phyloP scores from a whole-genome alignment of 2,888 invertebrate species.

The Polylopha cassiicola region DNA sequence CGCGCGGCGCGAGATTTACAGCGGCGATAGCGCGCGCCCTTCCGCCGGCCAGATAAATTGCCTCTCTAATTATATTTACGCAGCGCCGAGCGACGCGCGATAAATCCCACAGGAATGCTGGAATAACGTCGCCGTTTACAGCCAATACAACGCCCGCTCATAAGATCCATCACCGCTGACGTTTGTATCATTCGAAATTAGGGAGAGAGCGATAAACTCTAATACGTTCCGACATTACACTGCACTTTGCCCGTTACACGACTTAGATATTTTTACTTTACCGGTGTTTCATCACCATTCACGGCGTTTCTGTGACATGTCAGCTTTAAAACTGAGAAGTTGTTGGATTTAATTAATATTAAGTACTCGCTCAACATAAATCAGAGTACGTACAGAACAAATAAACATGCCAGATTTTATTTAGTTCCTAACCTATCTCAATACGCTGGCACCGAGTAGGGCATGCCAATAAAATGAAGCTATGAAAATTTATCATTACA shows the following conservation, averaged over 20 bases:
- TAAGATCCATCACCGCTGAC: conserved; percentile 52
- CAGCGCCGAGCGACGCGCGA: conserved; percentile 65
- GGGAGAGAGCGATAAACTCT: conserved; percentile 46
- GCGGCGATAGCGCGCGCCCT: conserved; percentile 67
- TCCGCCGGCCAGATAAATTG: conserved; percentile 73
- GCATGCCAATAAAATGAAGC: too few species aligned
- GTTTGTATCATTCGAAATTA: conserved; percentile 53
- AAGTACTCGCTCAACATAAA: conserved; percentile 5
- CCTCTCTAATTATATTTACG: conserved; percentile 76
- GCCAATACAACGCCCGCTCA: conserved; percentile 44
- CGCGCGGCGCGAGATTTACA: conserved; percentile 61
- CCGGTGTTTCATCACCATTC: conserved; percentile 23
- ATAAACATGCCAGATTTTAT: background rate
- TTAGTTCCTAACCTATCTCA: conserved; percentile 14
- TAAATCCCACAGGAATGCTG: conserved; percentile 64
- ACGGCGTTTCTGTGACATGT: conserved; percentile 1
- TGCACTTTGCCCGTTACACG: conserved; percentile 24
- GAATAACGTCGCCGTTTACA: conserved; percentile 59
- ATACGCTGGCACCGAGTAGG: too few species aligned
- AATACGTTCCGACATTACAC: conserved; percentile 41
- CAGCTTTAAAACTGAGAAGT: too few species aligned
- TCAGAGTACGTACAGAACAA: conserved; percentile 9
- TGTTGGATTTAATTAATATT: conserved; percentile 7
- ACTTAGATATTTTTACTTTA: conserved; percentile 26
- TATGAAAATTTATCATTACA: background rate